Percentiles rank a stretch among this genome's conserved stretches.
These are phyloP conservation scores for Notolabrus celidotus DNA, from an alignment of 2,797 vertebrate species.

Conservation along the genomic window DNA sequence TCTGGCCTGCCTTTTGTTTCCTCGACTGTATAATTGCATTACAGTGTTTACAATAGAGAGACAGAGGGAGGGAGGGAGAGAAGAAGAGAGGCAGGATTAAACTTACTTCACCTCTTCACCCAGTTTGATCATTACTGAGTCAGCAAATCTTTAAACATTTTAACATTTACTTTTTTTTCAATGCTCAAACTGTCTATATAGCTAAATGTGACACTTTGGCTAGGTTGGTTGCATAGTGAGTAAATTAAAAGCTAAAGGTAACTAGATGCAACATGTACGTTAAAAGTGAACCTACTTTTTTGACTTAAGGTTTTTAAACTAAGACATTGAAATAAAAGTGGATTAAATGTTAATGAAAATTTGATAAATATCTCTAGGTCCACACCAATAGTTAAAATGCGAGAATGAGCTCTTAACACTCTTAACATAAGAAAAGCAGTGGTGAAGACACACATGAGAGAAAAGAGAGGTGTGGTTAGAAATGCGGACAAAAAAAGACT, in stretches of 20 bases:
- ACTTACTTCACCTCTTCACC: conserved; percentile 21
- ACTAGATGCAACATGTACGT: too few species aligned
- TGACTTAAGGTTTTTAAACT: neutral
- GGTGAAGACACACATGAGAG: conserved; percentile 53
- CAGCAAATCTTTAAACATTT: conserved; percentile 7
- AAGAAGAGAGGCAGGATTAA: conserved; percentile 49
- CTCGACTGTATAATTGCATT: conserved; percentile 74
- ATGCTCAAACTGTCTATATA: too few species aligned
- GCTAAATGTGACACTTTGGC: too few species aligned
- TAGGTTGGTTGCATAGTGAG: too few species aligned
- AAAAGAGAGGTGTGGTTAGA: conserved; percentile 52
- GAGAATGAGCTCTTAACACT: conserved; percentile 49
- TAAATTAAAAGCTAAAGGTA: too few species aligned
- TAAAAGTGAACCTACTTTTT: too few species aligned
- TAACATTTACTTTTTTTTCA: too few species aligned
- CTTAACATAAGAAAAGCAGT: conserved; percentile 75
- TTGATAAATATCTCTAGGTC: conserved; percentile 43
- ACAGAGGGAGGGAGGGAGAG: too few species aligned
- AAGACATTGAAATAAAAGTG: neutral
- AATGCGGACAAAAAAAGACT: conserved; percentile 55
- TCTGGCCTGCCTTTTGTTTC: conserved; percentile 63
- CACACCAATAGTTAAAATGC: conserved; percentile 45
- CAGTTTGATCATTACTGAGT: conserved; percentile 31
- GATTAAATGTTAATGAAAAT: conserved; percentile 38
- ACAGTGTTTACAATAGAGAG: conserved; percentile 62